Conservation (phyloP, 2,888 invertebrate genomes). For the Taphrorychus bicolor region DNA sequence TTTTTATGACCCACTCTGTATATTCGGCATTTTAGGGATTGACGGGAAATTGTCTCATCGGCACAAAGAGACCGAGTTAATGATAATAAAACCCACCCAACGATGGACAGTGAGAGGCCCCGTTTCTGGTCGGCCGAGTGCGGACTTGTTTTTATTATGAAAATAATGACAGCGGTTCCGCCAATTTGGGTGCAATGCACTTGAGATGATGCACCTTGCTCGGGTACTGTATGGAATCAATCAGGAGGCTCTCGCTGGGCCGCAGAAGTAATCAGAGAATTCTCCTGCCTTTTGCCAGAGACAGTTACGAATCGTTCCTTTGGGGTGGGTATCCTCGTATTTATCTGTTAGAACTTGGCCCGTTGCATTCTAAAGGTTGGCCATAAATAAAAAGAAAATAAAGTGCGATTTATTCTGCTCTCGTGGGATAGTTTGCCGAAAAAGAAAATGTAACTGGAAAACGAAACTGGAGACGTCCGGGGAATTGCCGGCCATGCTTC, state of each 20-base stretch:
- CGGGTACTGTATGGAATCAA: slow-evolving; percentile 1
- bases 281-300: neutral
- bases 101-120: neutral
- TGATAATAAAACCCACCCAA: too few relatives aligned
- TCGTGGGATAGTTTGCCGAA: neutral
- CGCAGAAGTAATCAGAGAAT: neutral
- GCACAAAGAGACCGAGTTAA: too few relatives aligned
- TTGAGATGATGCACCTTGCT: slow-evolving; percentile 17
- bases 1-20: too few relatives aligned
- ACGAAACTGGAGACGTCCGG: neutral
- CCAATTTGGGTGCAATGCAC: slow-evolving; percentile 20
- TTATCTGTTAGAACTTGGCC: neutral
- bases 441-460: neutral
- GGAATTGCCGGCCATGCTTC: neutral
- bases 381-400: neutral
- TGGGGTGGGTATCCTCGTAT: neutral
- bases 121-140: neutral
- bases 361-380: neutral
- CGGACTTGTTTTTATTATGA: slow-evolving; percentile 25
- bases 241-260: neutral
- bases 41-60: too few relatives aligned
- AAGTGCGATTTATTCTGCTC: neutral
- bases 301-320: neutral
- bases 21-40: too few relatives aligned
- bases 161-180: slow-evolving; percentile 16